Evolutionary conservation across 2,113 vertebrate species (phyloP), one percentile per base, ranked within the genome.

Genomic region (Hypanus sabinus): DNA sequence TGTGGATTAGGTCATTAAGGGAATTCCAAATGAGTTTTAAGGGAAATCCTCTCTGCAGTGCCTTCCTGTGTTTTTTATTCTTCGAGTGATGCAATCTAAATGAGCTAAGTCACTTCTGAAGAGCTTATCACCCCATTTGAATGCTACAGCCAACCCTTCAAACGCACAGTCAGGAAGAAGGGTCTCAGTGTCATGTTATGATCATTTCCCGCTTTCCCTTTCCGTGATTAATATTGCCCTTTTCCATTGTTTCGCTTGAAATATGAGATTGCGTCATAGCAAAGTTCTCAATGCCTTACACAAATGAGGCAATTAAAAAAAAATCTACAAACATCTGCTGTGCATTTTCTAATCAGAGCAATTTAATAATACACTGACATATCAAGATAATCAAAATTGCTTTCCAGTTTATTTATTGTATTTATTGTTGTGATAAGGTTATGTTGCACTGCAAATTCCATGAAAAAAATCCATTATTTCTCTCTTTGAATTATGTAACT

Each of bases 121-220:
- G 83, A 14, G 83, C 27, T 60, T 87, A 60, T 10, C 83, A 60
- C 57, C 27, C 83, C 83, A 62, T 9, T 11, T 27, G 0, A 10
- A 60, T n/a, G 55, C 27, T 24, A 87, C 3, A 14, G 5, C 55
- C 83, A 60, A 60, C 27, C 24, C n/a, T 87, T 60, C 11, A 60
- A 87, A 24, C n/a, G 55, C 55, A 60, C 55, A 60, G 83, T 87
- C 83, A 87, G 83, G 83, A 87, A 87, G 83, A 24, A 87, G 83
- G 6, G 83, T 14, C 11, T 30, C 2, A 24, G 5, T 55, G 81
- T 57, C 0, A 11, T 6, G 3, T 60, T 12, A 14, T 22, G 55
- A 87, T 62, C 83, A 60, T 87, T 87, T 87, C 83, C 80, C 38
- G 0, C 80, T 22, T 81, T 81, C 18, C 83, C 55, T 87, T 62